A percentile compares a stretch with the other conserved stretches of the same genome.
Evolutionary conservation across 2,797 vertebrate species (phyloP).

Genomic region (Pseudochaenichthys georgianus): DNA sequence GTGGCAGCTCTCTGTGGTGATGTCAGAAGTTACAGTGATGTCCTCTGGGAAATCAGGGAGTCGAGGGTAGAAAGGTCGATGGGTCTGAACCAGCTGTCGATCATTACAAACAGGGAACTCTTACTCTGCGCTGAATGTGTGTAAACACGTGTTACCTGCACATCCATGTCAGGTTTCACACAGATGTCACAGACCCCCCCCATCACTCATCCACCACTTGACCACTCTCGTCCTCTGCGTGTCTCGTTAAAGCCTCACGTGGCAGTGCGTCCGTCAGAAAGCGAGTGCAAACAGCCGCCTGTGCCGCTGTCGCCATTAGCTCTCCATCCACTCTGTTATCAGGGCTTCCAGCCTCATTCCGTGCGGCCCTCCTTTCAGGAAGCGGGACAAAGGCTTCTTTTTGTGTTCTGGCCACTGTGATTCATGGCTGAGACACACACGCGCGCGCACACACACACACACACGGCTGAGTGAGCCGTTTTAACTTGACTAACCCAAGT

Average conservation of each 20-base stretch:
- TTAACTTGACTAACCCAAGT: constrained; percentile 48
- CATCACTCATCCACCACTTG: constrained; percentile 18
- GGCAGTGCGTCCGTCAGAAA: constrained; percentile 22
- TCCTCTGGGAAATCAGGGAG: constrained; percentile 45
- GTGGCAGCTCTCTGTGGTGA: constrained; percentile 27
- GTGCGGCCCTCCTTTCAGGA: constrained; percentile 67
- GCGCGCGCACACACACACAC: constrained; percentile 41
- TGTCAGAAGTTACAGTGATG: neutral
- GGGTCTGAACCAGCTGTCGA: too few species aligned
- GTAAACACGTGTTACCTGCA: neutral
- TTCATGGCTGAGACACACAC: constrained; percentile 69
- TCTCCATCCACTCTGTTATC: constrained; percentile 56
- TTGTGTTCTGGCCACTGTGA: constrained; percentile 65
- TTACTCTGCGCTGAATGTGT: neutral
- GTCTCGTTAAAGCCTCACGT: constrained; percentile 33
- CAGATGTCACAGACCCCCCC: constrained; percentile 14
- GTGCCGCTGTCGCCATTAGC: constrained; percentile 11
- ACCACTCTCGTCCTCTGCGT: constrained; percentile 6
- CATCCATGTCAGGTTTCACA: neutral
- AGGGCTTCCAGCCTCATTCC: constrained; percentile 51
- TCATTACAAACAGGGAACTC: neutral
- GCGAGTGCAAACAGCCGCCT: constrained; percentile 5
- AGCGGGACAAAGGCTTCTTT: constrained; percentile 72
- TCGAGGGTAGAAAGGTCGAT: neutral
- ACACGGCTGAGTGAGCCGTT: constrained; percentile 63